Evolutionary conservation across 2,888 invertebrate genomes (phyloP).

Genomic region (Leptinotarsa rubiginosa): DNA sequence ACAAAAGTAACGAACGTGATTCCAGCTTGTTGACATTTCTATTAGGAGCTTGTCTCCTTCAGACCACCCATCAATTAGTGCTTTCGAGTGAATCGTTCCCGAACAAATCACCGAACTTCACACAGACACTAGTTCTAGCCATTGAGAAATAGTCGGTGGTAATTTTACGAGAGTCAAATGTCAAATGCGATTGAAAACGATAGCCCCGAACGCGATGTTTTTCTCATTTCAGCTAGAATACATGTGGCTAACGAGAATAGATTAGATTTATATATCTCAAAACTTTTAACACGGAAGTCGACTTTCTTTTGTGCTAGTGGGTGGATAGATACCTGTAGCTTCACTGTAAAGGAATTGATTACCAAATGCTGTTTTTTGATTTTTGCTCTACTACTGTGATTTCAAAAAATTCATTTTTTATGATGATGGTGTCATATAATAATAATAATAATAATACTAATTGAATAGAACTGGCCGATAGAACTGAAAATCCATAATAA

Average conservation of each 20-base stretch:
- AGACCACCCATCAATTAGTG: constrained; percentile 66
- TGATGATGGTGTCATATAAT: no score
- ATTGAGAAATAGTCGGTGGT: constrained; percentile 31
- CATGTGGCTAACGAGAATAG: background rate
- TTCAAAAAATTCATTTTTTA: no score
- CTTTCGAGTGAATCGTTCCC: constrained; percentile 60
- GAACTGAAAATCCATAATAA: no score
- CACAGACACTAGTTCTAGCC: constrained; percentile 47
- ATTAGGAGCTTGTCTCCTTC: constrained; percentile 65
- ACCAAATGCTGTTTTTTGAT: no score
- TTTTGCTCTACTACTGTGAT: no score
- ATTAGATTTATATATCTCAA: background rate
- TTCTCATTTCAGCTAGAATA: background rate
- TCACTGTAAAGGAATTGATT: no score
- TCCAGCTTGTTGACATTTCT: constrained; percentile 64
- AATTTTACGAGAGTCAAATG: constrained; percentile 26
- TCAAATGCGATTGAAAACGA: constrained; percentile 14
- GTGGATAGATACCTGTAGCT: no score
- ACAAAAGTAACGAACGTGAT: constrained; percentile 53
- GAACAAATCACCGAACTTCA: constrained; percentile 61
- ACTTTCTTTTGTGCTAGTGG: no score
- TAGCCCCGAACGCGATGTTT: background rate
- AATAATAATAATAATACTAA: no score
- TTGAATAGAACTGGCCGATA: no score
- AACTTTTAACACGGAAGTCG: background rate